Conservation (phyloP, 1,140 invertebrate genomes). For the Papilio polytes region DNA sequence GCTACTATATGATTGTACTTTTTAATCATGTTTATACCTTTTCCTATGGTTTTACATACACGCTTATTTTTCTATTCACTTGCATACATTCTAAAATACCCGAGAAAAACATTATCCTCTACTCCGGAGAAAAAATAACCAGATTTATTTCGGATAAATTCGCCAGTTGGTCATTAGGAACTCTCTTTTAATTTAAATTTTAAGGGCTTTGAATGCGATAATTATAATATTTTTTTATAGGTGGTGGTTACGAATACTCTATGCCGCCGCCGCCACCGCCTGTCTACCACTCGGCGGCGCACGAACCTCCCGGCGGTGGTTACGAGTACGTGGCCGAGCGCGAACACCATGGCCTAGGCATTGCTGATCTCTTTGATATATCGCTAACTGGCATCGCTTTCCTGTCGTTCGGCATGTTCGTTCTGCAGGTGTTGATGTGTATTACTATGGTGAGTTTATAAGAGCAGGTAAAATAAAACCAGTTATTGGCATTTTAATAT, state of each 20-base stretch:
- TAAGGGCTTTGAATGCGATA: no score
- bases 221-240: slow-evolving; percentile 45
- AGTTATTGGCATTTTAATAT: background rate
- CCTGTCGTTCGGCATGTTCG: slow-evolving; percentile 91
- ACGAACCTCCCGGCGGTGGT: slow-evolving; percentile 52
- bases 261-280: slow-evolving; percentile 71
- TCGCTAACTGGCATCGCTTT: slow-evolving; percentile 91
- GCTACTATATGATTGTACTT: no score
- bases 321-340: slow-evolving; percentile 55
- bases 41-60: background rate
- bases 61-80: background rate
- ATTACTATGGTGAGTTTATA: slow-evolving; percentile 84
- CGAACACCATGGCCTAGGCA: slow-evolving; percentile 84
- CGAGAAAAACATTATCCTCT: no score
- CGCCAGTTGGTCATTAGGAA: no score
- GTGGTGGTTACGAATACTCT: slow-evolving; percentile 73
- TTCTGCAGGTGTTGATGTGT: slow-evolving; percentile 90
- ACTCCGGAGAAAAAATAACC: no score
- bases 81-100: background rate
- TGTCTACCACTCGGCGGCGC: slow-evolving; percentile 56
- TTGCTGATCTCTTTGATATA: slow-evolving; percentile 90
- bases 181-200: no score
- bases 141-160: no score
- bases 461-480: background rate
- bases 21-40: background rate